These are phyloP conservation scores for Eilema sororculum DNA, from an alignment of 2,888 invertebrate genomes.

Conservation along the genomic window DNA sequence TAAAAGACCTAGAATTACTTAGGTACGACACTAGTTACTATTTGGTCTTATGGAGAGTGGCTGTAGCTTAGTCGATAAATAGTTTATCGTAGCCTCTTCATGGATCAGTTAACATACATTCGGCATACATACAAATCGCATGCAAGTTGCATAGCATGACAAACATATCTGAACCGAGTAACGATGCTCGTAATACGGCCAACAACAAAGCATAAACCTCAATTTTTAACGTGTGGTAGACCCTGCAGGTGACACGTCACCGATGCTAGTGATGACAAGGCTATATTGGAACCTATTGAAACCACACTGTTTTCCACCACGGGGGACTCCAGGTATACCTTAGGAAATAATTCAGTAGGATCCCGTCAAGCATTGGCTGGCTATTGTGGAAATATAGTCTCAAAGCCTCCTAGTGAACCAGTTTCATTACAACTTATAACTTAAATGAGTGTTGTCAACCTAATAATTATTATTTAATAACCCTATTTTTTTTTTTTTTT, in stretches of 20 bases:
- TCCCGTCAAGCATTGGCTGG: too few relatives aligned
- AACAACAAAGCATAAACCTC: not conserved
- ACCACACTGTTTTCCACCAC: too few relatives aligned
- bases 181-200: constrained; percentile 9
- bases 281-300: too few relatives aligned
- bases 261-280: too few relatives aligned
- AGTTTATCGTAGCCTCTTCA: constrained; percentile 35
- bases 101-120: constrained; percentile 30
- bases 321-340: too few relatives aligned
- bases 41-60: constrained; percentile 54
- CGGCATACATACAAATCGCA: constrained; percentile 45
- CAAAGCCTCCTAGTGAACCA: not conserved
- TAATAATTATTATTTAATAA: not conserved
- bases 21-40: constrained; percentile 43
- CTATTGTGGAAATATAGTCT: too few relatives aligned
- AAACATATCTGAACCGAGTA: constrained; percentile 48
- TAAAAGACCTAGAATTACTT: constrained; percentile 13
- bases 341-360: too few relatives aligned
- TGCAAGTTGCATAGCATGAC: too few relatives aligned
- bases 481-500: constrained; percentile 12
- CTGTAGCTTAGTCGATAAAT: constrained; percentile 47
- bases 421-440: constrained; percentile 9
- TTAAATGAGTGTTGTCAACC: constrained; percentile 23
- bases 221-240: too few relatives aligned
- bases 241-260: too few relatives aligned